Evolutionary conservation across 1,140 invertebrate species (phyloP).

Genomic region (Saccostrea cuccullata): DNA sequence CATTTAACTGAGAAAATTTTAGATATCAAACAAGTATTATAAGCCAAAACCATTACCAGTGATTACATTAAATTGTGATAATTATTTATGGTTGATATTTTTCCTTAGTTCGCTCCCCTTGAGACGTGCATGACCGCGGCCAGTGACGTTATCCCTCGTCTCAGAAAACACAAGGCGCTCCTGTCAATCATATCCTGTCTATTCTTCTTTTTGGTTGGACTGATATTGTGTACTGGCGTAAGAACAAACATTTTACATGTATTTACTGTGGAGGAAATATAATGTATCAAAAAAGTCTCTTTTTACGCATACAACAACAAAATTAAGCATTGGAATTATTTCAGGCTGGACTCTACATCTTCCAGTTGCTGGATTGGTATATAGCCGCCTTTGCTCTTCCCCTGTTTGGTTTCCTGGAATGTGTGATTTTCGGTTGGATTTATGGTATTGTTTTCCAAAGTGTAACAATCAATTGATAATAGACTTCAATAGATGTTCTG

Average conservation of each 20-base stretch:
- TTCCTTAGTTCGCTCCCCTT: background rate
- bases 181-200: background rate
- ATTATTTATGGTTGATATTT: background rate
- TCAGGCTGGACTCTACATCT: constrained; percentile 42
- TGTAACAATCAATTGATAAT: too few species aligned
- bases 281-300: too few species aligned
- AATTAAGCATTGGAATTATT: background rate
- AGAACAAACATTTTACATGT: background rate
- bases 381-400: constrained; percentile 17
- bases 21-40: background rate
- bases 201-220: background rate
- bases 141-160: background rate
- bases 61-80: background rate
- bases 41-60: background rate
- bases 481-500: too few species aligned
- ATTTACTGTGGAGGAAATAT: too few species aligned
- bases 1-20: background rate
- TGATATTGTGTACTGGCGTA: background rate
- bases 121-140: background rate
- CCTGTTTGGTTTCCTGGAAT: constrained; percentile 46
- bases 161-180: background rate
- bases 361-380: constrained; percentile 46
- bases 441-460: constrained; percentile 39
- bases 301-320: too few species aligned
- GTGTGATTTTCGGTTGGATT: constrained; percentile 51